A percentile compares a stretch with the other conserved stretches of the same genome.
Conservation (phyloP, 2,113 vertebrate genomes). For the Nasalis larvatus region DNA sequence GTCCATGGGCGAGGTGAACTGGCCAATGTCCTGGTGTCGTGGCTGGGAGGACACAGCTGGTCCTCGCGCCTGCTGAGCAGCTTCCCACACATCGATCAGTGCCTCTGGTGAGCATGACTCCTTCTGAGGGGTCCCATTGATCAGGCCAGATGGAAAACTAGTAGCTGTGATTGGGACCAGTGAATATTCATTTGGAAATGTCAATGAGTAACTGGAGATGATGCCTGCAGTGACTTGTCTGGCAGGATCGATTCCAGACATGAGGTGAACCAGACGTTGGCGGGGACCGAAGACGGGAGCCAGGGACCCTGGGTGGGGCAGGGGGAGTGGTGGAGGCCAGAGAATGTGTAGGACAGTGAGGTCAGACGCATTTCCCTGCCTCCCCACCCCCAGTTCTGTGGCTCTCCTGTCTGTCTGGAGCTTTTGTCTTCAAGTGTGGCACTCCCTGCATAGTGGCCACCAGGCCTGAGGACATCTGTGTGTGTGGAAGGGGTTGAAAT, state of each 20-base stretch:
- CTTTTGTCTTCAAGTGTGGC: not conserved
- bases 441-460: not conserved
- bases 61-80: rapidly evolving
- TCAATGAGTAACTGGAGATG: constrained; percentile 65
- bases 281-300: not conserved
- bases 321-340: too few species aligned
- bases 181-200: constrained; percentile 81
- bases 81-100: constrained; percentile 59
- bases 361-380: not conserved
- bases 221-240: constrained; percentile 49
- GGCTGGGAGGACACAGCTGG: not conserved
- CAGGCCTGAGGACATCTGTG: not conserved
- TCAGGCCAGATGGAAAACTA: constrained; percentile 78
- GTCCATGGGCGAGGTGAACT: rapidly evolving
- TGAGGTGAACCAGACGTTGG: constrained; percentile 56
- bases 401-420: not conserved
- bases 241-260: constrained; percentile 65
- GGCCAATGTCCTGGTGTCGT: not conserved
- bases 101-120: constrained; percentile 69
- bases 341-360: rapidly evolving
- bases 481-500: not conserved
- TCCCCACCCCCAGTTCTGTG: not conserved
- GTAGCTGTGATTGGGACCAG: constrained; percentile 67
- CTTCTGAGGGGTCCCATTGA: constrained; percentile 75
- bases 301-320: not conserved